Base-by-base conservation (phyloP, 2,113 vertebrate species). In the Taxidea taxus region DNA sequence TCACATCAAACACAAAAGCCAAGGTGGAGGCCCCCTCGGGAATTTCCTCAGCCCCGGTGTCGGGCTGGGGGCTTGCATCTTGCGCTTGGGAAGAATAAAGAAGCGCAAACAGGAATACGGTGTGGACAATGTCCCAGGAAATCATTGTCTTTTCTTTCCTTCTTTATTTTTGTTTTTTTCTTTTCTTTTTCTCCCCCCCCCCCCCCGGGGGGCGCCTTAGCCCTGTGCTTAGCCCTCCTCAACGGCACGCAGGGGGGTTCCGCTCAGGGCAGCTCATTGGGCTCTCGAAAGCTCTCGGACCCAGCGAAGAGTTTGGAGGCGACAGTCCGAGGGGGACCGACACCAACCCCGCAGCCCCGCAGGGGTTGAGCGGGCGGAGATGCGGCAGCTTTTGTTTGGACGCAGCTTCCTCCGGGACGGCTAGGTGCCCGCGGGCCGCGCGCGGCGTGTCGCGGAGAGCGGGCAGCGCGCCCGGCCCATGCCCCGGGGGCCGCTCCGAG, bases 1-100 rank as follows among this genome's bases (percentile, higher is more conserved):
- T 99, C 58, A 99, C 99, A 96, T 99, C 99, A 87, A 99, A 99
- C n/a, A 99, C 99, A 98, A 99, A 99, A 1, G 99, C 99, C 98
- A 99, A 98, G 72, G 99, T 99, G 92, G 99, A 99, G 70, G 99
- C 99, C 60, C 99, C 99, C 97, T 99, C 99, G 3, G 99, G 99
- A 95, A 99, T 99, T 23, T 98, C 99, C 95, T 99, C 98, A 6
- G 92, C 90, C 42, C 68, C 4, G 85, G 74, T 93, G 84, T 98
- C 97, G 0, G 97, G n/a, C 91, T 81, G 93, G 44, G 90, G 96
- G 31, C 82, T 97, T 4, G 98, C n/a, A 95, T 99, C 99, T 54
- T 98, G 99, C 6, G 98, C 98, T 49, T 96, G 58, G 77, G 98
- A 97, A 54, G 97, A 82, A 80, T 64, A 75, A 7, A 98, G 90